Percentiles rank a stretch among this genome's conserved stretches.
These are phyloP conservation scores for Bombyx mandarina DNA, from an alignment of 1,140 invertebrate genomes.

Conservation along the genomic window DNA sequence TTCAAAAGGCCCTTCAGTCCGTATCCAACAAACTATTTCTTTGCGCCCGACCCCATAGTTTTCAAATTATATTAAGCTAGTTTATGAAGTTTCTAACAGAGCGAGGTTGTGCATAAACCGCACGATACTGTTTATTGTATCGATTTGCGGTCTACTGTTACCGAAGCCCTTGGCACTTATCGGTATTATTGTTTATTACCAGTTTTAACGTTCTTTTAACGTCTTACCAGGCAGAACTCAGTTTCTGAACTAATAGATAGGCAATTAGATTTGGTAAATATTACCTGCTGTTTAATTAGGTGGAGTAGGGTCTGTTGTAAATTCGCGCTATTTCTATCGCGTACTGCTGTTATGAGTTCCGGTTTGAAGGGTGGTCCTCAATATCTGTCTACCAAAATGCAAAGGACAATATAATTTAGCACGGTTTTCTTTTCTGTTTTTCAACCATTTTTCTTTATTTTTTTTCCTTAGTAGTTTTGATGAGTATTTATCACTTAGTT, in stretches of 20 bases:
- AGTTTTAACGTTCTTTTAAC: neutral
- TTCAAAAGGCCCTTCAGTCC: slow-evolving; percentile 7
- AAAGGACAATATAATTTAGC: too few species aligned
- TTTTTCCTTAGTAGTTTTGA: too few species aligned
- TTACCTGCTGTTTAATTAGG: too few species aligned
- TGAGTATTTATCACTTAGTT: too few species aligned
- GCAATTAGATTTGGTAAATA: too few species aligned
- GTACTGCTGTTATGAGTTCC: too few species aligned
- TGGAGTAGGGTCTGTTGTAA: too few species aligned
- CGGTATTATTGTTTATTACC: neutral
- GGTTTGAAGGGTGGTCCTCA: too few species aligned
- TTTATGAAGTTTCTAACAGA: slow-evolving; percentile 17
- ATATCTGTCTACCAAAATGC: too few species aligned
- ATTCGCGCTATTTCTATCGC: too few species aligned
- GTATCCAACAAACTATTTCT: slow-evolving; percentile 39
- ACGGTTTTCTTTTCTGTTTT: too few species aligned
- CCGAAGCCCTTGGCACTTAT: neutral
- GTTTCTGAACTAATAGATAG: neutral
- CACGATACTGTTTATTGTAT: neutral
- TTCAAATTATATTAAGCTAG: slow-evolving; percentile 43
- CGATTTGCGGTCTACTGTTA: slow-evolving; percentile 1
- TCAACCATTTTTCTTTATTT: too few species aligned
- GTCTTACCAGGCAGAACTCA: neutral
- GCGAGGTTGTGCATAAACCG: slow-evolving; percentile 12
- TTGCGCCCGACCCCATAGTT: slow-evolving; percentile 43